A percentile compares a stretch with the other conserved stretches of the same genome.
These are phyloP conservation scores for Dipodomys merriami DNA, from an alignment of 2,113 vertebrate genomes.

Conservation along the genomic window DNA sequence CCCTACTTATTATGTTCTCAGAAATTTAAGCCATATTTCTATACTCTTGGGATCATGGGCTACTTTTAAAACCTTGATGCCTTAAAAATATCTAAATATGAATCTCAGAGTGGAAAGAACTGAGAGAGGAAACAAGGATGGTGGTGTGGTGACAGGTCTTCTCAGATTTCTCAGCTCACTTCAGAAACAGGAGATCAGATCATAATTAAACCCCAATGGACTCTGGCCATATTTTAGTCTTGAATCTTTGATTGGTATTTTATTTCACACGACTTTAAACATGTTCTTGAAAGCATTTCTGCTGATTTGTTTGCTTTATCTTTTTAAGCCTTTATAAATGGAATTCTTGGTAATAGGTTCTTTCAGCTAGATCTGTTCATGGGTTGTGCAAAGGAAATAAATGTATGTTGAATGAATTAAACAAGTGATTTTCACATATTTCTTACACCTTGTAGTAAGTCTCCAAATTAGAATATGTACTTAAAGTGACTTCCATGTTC, in stretches of 20 bases:
- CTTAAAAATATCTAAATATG: neutral
- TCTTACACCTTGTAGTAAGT: neutral
- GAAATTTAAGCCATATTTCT: neutral
- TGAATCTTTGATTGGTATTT: neutral
- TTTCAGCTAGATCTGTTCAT: neutral
- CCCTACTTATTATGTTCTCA: neutral
- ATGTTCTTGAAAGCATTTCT: neutral
- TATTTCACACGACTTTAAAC: neutral
- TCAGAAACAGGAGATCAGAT: neutral
- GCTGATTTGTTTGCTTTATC: neutral
- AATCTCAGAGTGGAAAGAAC: neutral
- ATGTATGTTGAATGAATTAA: neutral
- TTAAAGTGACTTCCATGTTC: neutral
- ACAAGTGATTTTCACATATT: neutral
- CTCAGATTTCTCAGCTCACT: neutral
- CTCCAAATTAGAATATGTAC: neutral
- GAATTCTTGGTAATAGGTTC: neutral
- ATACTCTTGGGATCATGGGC: neutral
- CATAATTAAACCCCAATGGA: neutral
- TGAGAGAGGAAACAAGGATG: neutral
- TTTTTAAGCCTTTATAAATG: neutral
- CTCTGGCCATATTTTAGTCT: neutral
- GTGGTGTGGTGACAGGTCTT: rapidly evolving
- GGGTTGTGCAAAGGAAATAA: neutral
- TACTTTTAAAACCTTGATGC: neutral